These are phyloP conservation scores for Dipus sagitta DNA, from an alignment of 2,797 vertebrate species.

Conservation along the genomic window DNA sequence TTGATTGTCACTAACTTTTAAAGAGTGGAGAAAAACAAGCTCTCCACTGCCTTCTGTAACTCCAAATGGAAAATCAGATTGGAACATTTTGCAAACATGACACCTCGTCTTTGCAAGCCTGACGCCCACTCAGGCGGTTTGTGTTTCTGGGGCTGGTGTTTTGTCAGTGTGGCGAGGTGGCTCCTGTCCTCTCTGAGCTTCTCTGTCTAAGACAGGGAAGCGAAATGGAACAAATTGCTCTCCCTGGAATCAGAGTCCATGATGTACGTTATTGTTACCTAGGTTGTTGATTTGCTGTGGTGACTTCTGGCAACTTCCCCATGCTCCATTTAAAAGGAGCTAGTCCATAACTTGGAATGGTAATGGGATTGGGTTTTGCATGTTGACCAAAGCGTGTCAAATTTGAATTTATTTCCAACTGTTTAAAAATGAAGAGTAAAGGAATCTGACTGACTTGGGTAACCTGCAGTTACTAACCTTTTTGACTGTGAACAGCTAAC, in stretches of 20 bases:
- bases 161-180: slow-evolving; percentile 2
- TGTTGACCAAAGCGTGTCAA: neutral
- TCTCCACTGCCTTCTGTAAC: slow-evolving; percentile 65
- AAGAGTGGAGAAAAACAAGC: slow-evolving; percentile 68
- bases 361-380: neutral
- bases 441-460: neutral
- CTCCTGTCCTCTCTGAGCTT: neutral
- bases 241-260: neutral
- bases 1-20: slow-evolving; percentile 69
- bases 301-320: neutral
- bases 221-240: slow-evolving; percentile 6
- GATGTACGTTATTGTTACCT: neutral
- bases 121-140: neutral
- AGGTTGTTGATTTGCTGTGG: neutral
- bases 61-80: slow-evolving; percentile 54
- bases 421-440: neutral
- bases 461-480: neutral
- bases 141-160: slow-evolving; percentile 34
- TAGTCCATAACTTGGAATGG: neutral
- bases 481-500: neutral
- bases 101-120: neutral
- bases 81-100: slow-evolving; percentile 57
- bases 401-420: neutral
- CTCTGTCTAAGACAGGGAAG: neutral
- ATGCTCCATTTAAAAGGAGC: neutral